Conservation (phyloP, 1,140 invertebrate genomes). For the Diachasma alloeum region DNA sequence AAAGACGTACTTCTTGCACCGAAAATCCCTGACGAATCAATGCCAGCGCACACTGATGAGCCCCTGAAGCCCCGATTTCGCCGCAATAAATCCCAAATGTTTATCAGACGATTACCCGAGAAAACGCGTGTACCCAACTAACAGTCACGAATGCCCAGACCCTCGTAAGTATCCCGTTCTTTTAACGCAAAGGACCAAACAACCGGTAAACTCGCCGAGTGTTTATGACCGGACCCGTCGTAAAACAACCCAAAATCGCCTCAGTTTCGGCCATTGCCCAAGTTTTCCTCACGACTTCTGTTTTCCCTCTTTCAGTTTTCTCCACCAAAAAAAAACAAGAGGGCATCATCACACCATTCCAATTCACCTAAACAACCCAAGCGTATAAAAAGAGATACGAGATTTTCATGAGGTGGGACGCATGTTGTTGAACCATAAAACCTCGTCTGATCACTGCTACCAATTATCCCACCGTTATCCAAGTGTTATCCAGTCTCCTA, state of each 20-base stretch:
- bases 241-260: constrained; percentile 56
- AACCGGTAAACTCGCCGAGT: constrained; percentile 60
- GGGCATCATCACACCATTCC: background rate
- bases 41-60: background rate
- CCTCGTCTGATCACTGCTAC: constrained; percentile 63
- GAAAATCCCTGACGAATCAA: no score
- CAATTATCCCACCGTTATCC: constrained; percentile 66
- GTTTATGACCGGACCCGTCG: constrained; percentile 59
- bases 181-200: constrained; percentile 51
- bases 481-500: constrained; percentile 48
- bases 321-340: background rate
- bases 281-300: constrained; percentile 37
- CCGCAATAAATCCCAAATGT: background rate
- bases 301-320: background rate
- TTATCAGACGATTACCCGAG: constrained; percentile 1
- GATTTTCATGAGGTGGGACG: constrained; percentile 41
- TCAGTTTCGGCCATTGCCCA: constrained; percentile 43
- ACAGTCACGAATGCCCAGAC: background rate
- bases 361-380: constrained; percentile 16
- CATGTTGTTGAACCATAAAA: constrained; percentile 64
- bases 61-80: background rate
- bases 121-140: background rate
- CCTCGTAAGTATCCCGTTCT: background rate
- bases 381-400: constrained; percentile 5
- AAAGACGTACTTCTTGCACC: no score